Base-by-base conservation (phyloP, 2,797 vertebrate species). In the Epinephelus malabaricus region DNA sequence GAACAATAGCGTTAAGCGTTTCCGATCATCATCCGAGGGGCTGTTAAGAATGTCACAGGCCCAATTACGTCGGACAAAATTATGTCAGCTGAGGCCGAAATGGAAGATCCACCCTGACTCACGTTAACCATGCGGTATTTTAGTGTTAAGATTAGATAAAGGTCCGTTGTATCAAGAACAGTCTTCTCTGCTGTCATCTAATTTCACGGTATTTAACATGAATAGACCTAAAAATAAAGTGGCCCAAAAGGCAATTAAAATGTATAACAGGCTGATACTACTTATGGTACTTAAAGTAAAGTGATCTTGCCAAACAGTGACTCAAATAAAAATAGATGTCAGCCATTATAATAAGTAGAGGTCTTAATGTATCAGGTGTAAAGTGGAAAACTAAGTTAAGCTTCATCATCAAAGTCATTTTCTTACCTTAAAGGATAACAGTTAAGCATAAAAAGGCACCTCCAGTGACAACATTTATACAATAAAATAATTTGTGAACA, bases 61-160 rank as follows among this genome's bases (percentile, higher is more conserved):
- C 81, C 65, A 34, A 78, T 79, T 81, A 79, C 83, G 88, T 86
- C 69, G 46, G 45, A 6, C 14, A 54, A 54, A 79, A 79, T 69
- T 0, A 63, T 27, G 18, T 70, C 17, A 73, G 61, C 23, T 73
- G 34, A 90, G 85, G 82, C 82, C 86, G 27, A 61, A 66, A 76
- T 61, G 21, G 69, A 74, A 83, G 78, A 34, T 68, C 23, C 50
- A 64, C 4, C 38, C 25, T 68, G 8, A 71, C 47, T 65, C 18
- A 45, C 18, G 12, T 43, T 46, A 30, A 34, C 72, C 50, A 25
- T 34, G 11, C 47, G 21, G 3, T 43, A 7, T 70, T 75, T 64
- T 59, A 34, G 34, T 34, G 34, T 34, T 34, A 8, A 34, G 34
- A 30, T 30, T 30, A 30, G 27, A 34, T 34, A 34, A 34, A 34